A percentile compares a stretch with the other conserved stretches of the same genome.
Evolutionary conservation across 1,140 invertebrate genomes (phyloP).

Genomic region (Thaumetopoea pityocampa): DNA sequence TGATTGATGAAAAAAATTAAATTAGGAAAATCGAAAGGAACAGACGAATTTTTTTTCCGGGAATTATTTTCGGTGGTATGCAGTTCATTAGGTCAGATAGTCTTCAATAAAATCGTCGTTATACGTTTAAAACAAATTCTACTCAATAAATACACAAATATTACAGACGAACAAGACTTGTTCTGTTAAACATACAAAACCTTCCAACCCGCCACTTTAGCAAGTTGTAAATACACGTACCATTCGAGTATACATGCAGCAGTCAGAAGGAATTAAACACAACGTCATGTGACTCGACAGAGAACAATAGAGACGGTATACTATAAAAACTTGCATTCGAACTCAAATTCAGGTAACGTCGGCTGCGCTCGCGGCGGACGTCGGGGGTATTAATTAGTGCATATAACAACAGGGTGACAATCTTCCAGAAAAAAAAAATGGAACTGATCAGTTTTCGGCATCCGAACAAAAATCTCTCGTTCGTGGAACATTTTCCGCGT

Average conservation of each 20-base stretch:
- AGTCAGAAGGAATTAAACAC: constrained; percentile 68
- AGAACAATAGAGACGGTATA: constrained; percentile 66
- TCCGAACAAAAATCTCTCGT: constrained; percentile 11
- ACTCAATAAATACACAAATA: no score
- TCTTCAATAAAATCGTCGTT: no score
- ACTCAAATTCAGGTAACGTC: constrained; percentile 52
- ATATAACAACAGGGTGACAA: constrained; percentile 64
- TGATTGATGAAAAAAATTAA: no score
- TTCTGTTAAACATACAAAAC: no score
- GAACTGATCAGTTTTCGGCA: constrained; percentile 11
- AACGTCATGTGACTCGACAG: constrained; percentile 63
- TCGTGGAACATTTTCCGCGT: constrained; percentile 8
- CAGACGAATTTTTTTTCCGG: no score
- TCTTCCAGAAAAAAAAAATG: constrained; percentile 20
- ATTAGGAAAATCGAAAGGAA: no score
- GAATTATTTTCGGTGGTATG: no score
- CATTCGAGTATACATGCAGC: constrained; percentile 45
- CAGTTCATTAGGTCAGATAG: no score
- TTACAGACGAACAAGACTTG: no score
- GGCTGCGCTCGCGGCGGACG: constrained; percentile 32
- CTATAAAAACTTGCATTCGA: constrained; percentile 62
- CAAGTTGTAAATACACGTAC: constrained; percentile 14
- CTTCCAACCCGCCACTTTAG: no score
- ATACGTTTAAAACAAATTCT: no score
- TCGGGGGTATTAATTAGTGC: constrained; percentile 65